These are phyloP conservation scores for Acanthaster planci DNA, from an alignment of 35 echinoderm and acorn worm species.

Conservation along the genomic window DNA sequence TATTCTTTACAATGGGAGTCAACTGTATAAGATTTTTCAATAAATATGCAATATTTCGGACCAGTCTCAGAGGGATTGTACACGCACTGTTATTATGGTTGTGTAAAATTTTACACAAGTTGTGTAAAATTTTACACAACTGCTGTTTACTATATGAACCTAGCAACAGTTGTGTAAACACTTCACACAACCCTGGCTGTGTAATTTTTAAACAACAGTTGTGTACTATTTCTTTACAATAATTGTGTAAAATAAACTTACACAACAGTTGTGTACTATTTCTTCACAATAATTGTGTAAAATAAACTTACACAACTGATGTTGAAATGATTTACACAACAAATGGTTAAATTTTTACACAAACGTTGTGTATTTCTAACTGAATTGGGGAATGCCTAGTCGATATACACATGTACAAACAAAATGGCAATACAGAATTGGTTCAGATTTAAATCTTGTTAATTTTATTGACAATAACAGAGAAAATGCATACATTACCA, in stretches of 20 bases:
- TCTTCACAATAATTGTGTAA: too few species aligned
- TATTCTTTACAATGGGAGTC: too few species aligned
- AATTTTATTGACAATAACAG: background rate
- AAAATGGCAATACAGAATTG: background rate
- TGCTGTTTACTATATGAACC: too few species aligned
- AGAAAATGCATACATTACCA: too few species aligned
- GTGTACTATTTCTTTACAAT: background rate
- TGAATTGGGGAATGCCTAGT: background rate
- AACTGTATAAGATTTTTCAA: too few species aligned
- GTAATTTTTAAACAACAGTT: slow-evolving; percentile 1
- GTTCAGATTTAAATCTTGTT: background rate
- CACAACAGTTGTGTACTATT: background rate
- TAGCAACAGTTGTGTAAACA: background rate
- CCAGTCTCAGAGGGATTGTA: too few species aligned
- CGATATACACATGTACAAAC: background rate
- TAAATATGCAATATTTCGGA: too few species aligned
- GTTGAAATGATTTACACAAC: background rate
- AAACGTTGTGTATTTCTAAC: background rate
- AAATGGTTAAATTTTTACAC: background rate
- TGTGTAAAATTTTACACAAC: too few species aligned
- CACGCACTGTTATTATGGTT: too few species aligned
- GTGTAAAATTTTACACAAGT: too few species aligned
- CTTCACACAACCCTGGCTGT: background rate
- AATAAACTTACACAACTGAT: background rate
- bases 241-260: too few species aligned